phyloP scores from a whole-genome alignment of 2,888 invertebrate genomes.

The Agrotis clavis region DNA sequence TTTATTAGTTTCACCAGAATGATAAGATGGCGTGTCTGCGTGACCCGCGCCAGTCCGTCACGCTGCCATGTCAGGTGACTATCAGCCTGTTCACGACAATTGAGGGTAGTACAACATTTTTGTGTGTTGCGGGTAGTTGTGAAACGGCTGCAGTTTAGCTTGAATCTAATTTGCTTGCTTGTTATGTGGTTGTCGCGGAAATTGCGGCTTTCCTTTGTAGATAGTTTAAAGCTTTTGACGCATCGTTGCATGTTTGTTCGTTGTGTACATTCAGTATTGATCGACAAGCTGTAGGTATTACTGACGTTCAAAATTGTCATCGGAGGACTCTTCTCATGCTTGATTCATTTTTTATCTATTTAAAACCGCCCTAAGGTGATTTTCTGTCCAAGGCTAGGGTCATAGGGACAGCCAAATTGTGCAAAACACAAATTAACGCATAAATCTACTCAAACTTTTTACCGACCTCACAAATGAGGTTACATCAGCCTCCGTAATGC shows the following conservation, averaged over 20 bases:
- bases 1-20: conserved; percentile 36
- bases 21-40: conserved; percentile 52
- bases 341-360: conserved; percentile 6
- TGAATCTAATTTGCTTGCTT: conserved; percentile 2
- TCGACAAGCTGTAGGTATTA: background rate
- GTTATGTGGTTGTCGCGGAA: conserved; percentile 16
- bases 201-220: conserved; percentile 18
- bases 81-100: conserved; percentile 27
- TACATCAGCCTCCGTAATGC: conserved; percentile 15
- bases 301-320: no score
- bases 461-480: conserved; percentile 16
- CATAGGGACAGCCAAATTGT: background rate
- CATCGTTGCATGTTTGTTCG: background rate
- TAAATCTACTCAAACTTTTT: conserved; percentile 1
- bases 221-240: conserved; percentile 3
- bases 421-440: conserved; percentile 1
- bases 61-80: conserved; percentile 45
- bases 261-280: background rate
- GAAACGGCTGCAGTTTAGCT: conserved; percentile 10
- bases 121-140: conserved; percentile 21
- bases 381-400: background rate
- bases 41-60: conserved; percentile 42
- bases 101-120: conserved; percentile 30
- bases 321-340: background rate
- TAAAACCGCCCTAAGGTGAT: background rate